Conservation (phyloP, 1,140 invertebrate species). For the Camponotus floridanus region DNA sequence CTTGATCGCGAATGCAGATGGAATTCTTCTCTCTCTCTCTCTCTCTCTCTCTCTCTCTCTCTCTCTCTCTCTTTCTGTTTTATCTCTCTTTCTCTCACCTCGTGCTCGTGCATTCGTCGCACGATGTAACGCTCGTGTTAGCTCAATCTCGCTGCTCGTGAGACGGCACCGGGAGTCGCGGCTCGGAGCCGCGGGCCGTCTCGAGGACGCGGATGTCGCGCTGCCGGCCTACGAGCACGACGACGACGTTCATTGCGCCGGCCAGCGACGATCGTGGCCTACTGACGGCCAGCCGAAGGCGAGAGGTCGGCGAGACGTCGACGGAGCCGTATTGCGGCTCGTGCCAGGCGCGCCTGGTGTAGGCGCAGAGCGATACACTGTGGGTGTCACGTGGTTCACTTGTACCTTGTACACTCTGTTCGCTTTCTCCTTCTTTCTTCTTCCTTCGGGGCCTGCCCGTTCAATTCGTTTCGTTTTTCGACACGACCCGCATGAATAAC, state of each 20-base stretch:
- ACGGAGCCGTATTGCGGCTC: slow-evolving; percentile 63
- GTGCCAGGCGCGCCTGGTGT: slow-evolving; percentile 15
- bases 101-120: slow-evolving; percentile 38
- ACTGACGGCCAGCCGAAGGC: slow-evolving; percentile 25
- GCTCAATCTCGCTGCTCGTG: slow-evolving; percentile 14
- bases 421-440: background rate
- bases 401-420: background rate
- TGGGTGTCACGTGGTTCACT: background rate
- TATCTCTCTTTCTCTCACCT: slow-evolving; percentile 49
- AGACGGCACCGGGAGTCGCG: slow-evolving; percentile 1
- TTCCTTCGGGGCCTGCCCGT: background rate
- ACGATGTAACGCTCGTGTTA: slow-evolving; percentile 21
- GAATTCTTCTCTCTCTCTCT: slow-evolving; percentile 7
- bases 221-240: slow-evolving; percentile 22
- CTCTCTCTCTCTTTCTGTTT: background rate
- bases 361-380: background rate
- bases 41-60: background rate
- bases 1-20: background rate
- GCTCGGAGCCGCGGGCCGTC: background rate
- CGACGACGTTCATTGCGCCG: slow-evolving; percentile 48
- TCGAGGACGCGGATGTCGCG: background rate
- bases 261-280: slow-evolving; percentile 43
- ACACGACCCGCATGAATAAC: background rate
- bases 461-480: background rate
- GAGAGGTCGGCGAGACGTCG: background rate